These are phyloP conservation scores for Felis chaus DNA, from an alignment of 2,113 vertebrate genomes.

Conservation along the genomic window DNA sequence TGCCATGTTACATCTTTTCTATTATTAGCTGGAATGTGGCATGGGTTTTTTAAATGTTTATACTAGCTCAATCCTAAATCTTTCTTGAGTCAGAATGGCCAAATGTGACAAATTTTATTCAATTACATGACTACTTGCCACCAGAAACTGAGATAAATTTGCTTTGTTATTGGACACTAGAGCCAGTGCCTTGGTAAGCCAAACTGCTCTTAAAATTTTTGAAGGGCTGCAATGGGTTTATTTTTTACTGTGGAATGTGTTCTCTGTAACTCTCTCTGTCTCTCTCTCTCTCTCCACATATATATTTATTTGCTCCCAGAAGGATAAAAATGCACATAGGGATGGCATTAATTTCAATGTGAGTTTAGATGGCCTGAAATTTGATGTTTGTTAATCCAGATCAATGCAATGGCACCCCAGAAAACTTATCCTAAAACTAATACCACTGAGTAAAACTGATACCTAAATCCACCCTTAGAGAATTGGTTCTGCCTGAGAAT, in stretches of 20 bases:
- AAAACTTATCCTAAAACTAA: not conserved
- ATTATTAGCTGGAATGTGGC: conserved; percentile 29
- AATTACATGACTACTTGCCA: conserved; percentile 65
- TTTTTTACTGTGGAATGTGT: conserved; percentile 59
- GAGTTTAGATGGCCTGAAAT: not conserved
- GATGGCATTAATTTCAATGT: not conserved
- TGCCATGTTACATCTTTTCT: conserved; percentile 31
- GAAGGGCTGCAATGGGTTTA: conserved; percentile 59
- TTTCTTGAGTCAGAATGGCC: conserved; percentile 59
- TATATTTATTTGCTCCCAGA: not conserved
- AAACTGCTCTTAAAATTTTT: conserved; percentile 37
- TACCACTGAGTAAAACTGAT: not conserved
- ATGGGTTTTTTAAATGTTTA: conserved; percentile 42
- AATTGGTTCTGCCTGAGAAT: not conserved
- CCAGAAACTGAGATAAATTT: conserved; percentile 74
- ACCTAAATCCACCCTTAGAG: not conserved
- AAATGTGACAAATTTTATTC: conserved; percentile 68
- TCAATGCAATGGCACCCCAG: not conserved
- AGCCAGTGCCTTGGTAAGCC: conserved; percentile 40
- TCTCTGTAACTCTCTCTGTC: not conserved
- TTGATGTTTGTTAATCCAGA: not conserved
- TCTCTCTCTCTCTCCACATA: not conserved
- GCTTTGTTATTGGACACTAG: conserved; percentile 74
- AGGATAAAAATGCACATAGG: not conserved
- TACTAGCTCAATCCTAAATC: conserved; percentile 53